Conservation (phyloP, 2,888 invertebrate genomes). For the Synanthedon vespiformis region DNA sequence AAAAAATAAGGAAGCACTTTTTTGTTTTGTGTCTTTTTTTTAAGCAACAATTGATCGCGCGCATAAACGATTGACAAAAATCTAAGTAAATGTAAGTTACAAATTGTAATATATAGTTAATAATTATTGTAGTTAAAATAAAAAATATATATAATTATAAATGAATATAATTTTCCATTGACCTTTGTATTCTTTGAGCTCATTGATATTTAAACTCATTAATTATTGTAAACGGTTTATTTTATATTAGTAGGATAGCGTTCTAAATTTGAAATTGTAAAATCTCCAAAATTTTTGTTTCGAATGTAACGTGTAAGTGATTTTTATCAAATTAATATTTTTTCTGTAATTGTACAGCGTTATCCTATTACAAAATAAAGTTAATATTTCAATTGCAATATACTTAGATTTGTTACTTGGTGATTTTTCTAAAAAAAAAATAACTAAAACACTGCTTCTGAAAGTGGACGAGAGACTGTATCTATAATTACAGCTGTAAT, state of each 20-base stretch:
- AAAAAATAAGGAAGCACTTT: background rate
- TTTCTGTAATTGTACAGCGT: no score
- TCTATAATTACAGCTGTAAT: constrained; percentile 57
- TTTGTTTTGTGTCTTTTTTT: background rate
- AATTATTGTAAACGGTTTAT: constrained; percentile 11
- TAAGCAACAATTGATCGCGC: constrained; percentile 33
- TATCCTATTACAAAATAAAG: background rate
- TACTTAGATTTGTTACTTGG: constrained; percentile 35
- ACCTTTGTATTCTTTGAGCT: constrained; percentile 61
- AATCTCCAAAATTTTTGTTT: no score
- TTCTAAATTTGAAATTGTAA: no score
- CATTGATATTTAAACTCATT: constrained; percentile 29
- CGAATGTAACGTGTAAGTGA: no score
- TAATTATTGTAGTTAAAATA: constrained; percentile 68
- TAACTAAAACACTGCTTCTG: constrained; percentile 26
- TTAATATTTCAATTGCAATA: constrained; percentile 44
- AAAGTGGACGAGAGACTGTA: constrained; percentile 48
- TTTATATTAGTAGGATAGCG: constrained; percentile 4
- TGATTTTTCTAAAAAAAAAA: constrained; percentile 42
- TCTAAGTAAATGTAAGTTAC: constrained; percentile 49
- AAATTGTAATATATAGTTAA: constrained; percentile 68
- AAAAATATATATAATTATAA: constrained; percentile 64
- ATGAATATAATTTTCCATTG: constrained; percentile 70
- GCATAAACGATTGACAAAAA: constrained; percentile 59
- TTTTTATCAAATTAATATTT: no score